Evolutionary conservation across 2,113 vertebrate species (phyloP).

Genomic region (Anseranas semipalmata): DNA sequence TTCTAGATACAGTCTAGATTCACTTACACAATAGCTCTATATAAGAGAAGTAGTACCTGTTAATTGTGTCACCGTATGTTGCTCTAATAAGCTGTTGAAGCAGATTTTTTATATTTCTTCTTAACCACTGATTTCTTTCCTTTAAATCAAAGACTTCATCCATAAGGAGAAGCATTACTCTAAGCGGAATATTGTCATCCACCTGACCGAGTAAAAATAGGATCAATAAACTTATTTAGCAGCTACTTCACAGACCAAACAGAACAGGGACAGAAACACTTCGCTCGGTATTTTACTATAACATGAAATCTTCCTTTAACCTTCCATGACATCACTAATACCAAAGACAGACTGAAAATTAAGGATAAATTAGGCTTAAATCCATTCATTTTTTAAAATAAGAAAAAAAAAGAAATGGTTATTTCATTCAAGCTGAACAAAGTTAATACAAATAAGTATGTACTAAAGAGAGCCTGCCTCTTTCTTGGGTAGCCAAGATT

Average conservation of each 20-base stretch:
- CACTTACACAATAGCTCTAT: neutral
- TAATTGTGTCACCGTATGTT: conserved; percentile 97
- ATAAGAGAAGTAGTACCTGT: conserved; percentile 81
- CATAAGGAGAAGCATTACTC: conserved; percentile 98
- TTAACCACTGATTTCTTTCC: conserved; percentile 98
- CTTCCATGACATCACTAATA: neutral
- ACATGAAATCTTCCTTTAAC: neutral
- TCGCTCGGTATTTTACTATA: neutral
- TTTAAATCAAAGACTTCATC: conserved; percentile 98
- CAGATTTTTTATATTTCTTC: conserved; percentile 97
- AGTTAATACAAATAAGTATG: neutral
- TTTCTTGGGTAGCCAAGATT: neutral
- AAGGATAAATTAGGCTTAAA: neutral
- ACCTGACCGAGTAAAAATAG: conserved; percentile 77
- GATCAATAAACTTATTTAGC: neutral
- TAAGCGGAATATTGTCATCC: conserved; percentile 96
- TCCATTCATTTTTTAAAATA: neutral
- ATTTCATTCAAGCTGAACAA: neutral
- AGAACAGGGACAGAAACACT: neutral
- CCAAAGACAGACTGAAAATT: neutral
- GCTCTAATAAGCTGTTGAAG: conserved; percentile 97
- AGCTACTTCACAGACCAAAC: neutral
- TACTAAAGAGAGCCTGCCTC: neutral
- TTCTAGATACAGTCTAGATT: neutral
- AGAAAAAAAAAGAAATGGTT: neutral